Percentiles rank a stretch among this genome's conserved stretches.
Evolutionary conservation across 2,113 vertebrate species (phyloP).

Genomic region (Phyllopteryx taeniolatus): DNA sequence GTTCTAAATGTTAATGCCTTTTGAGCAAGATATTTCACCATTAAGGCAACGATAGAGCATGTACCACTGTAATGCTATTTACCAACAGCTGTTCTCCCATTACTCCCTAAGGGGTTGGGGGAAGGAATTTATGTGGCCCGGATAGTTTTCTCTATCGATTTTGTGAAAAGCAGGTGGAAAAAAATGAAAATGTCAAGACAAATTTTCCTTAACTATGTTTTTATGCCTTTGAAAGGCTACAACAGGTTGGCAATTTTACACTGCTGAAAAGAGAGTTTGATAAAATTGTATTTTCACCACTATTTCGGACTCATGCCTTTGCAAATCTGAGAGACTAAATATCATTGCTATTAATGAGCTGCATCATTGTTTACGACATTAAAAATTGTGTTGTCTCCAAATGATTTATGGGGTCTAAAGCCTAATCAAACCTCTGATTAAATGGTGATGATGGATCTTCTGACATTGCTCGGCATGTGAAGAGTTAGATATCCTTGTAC

Average conservation of each 20-base stretch:
- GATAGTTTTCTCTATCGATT: conserved; percentile 65
- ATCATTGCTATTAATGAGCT: conserved; percentile 37
- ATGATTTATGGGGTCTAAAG: conserved; percentile 45
- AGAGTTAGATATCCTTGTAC: conserved; percentile 48
- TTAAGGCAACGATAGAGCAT: conserved; percentile 69
- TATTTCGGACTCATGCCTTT: neutral
- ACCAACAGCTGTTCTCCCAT: conserved; percentile 70
- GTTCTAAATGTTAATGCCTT: conserved; percentile 74
- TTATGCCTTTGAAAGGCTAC: conserved; percentile 17
- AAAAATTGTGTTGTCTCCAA: conserved; percentile 57
- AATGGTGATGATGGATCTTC: conserved; percentile 38
- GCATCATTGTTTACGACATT: conserved; percentile 40
- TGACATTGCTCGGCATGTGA: conserved; percentile 54
- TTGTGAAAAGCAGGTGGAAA: conserved; percentile 23
- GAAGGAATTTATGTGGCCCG: conserved; percentile 41
- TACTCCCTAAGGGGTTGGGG: conserved; percentile 37
- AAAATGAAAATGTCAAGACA: conserved; percentile 51
- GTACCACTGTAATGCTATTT: conserved; percentile 75
- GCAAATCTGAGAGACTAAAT: conserved; percentile 28
- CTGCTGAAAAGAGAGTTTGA: neutral
- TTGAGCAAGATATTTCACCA: conserved; percentile 68
- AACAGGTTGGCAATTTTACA: conserved; percentile 11
- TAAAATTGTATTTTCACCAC: neutral
- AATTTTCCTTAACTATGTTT: conserved; percentile 46
- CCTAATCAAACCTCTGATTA: conserved; percentile 55